These are phyloP conservation scores for Climacteris rufus DNA, from an alignment of 2,113 vertebrate species.

Conservation along the genomic window DNA sequence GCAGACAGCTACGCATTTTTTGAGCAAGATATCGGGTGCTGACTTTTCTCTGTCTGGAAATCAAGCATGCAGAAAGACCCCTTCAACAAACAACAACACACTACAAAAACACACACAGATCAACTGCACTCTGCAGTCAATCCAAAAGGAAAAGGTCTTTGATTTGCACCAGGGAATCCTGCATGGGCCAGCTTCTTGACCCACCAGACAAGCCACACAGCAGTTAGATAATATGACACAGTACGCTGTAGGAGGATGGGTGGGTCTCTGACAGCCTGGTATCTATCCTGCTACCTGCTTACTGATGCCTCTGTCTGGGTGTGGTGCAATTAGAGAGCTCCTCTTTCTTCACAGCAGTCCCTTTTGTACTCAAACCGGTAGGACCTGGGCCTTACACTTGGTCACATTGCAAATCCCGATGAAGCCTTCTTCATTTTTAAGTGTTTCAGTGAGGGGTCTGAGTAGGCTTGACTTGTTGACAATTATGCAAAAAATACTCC, in stretches of 20 bases:
- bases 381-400: rapidly evolving
- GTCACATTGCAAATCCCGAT: background rate
- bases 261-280: background rate
- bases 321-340: background rate
- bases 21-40: background rate
- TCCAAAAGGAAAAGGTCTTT: background rate
- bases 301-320: background rate
- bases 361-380: background rate
- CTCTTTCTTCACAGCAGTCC: background rate
- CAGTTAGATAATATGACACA: background rate
- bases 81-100: background rate
- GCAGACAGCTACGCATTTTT: background rate
- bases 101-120: background rate
- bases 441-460: background rate
- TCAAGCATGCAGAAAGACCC: background rate
- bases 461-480: background rate
- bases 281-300: background rate
- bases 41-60: background rate
- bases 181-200: background rate
- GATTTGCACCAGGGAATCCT: background rate
- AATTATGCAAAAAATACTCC: background rate
- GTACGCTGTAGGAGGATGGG: background rate
- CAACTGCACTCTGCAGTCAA: rapidly evolving
- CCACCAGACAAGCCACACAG: rapidly evolving
- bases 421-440: background rate